These are phyloP conservation scores for Sycobia sp. DNA, from an alignment of 1,140 invertebrate genomes.

Conservation along the genomic window DNA sequence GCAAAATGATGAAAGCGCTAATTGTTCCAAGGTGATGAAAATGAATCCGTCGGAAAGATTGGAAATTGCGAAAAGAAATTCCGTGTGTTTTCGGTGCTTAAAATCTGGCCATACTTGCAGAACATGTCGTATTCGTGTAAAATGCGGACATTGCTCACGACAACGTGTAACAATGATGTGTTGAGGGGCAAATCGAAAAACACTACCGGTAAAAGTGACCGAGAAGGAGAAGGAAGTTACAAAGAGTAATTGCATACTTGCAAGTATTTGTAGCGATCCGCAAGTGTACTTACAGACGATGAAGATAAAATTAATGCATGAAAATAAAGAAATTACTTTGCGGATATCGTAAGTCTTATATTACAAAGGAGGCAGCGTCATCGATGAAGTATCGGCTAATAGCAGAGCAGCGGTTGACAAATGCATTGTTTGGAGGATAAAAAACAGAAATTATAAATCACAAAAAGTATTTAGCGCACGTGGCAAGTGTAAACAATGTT, in stretches of 20 bases:
- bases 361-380: background rate
- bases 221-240: background rate
- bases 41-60: conserved; percentile 23
- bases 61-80: conserved; percentile 17
- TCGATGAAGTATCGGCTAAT: conserved; percentile 11
- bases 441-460: too few species aligned
- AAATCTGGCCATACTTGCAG: conserved; percentile 17
- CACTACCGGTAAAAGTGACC: too few species aligned
- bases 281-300: conserved; percentile 33
- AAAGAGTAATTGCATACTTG: background rate
- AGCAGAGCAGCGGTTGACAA: conserved; percentile 6
- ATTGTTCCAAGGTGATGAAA: conserved; percentile 24
- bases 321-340: conserved; percentile 3
- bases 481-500: too few species aligned
- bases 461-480: too few species aligned
- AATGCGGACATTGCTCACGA: conserved; percentile 12
- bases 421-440: conserved; percentile 28
- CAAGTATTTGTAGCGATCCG: conserved; percentile 3
- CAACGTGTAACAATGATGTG: conserved; percentile 29
- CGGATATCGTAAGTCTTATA: conserved; percentile 31
- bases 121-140: conserved; percentile 23
- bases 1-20: conserved; percentile 3
- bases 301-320: conserved; percentile 6
- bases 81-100: too few species aligned
- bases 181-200: background rate